These are phyloP conservation scores for Cichlasoma orientale DNA, from an alignment of 2,797 vertebrate species.

Conservation along the genomic window DNA sequence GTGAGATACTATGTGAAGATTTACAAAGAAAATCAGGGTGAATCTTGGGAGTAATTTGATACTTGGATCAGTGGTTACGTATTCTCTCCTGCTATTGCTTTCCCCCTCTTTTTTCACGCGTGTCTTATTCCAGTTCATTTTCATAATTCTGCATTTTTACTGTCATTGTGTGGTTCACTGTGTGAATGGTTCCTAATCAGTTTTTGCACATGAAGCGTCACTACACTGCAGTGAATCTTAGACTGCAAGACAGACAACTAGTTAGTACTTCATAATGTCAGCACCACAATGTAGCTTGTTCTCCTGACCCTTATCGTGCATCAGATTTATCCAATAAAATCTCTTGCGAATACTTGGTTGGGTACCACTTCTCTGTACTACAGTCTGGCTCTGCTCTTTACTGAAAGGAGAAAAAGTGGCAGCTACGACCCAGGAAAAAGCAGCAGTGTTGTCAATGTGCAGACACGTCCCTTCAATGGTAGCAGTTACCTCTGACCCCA, in stretches of 20 bases:
- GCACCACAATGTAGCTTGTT: neutral
- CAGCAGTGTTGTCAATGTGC: conserved; percentile 11
- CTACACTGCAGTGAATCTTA: neutral
- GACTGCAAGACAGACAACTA: neutral
- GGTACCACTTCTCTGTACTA: neutral
- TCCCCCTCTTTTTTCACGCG: neutral
- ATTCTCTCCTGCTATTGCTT: neutral
- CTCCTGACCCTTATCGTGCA: neutral
- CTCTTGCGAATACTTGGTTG: neutral
- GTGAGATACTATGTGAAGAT: neutral
- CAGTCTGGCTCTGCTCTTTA: neutral
- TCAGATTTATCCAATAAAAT: neutral
- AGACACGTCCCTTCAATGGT: conserved; percentile 37
- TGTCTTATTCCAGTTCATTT: neutral
- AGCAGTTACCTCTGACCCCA: conserved; percentile 64
- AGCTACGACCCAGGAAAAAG: neutral
- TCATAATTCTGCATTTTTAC: neutral
- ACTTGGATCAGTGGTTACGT: neutral
- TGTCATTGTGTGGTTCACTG: neutral
- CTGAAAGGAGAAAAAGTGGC: neutral
- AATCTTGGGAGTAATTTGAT: neutral
- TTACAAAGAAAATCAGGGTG: neutral
- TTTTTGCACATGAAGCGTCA: neutral
- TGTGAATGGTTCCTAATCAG: neutral
- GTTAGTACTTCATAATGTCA: neutral